Evolutionary conservation across 2,888 invertebrate genomes (phyloP), one percentile per base, ranked within the genome.

Genomic region (Scelioninae gen. 1): DNA sequence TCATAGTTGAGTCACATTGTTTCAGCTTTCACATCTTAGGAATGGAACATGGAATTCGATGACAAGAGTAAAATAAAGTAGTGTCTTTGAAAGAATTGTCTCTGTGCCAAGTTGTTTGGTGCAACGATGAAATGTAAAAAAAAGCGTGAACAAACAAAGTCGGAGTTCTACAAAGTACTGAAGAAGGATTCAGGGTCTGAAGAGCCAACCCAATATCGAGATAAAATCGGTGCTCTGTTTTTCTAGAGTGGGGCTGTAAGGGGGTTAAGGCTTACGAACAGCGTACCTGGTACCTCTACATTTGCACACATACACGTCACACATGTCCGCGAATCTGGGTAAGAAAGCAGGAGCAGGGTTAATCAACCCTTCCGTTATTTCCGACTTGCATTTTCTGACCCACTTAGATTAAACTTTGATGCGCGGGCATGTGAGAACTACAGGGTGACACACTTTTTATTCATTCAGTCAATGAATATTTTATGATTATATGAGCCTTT

Each of bases 201-300:
- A 60, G 72, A 76, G 74, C 71, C 79, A 55, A 56, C 62, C 31
- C 68, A 65, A 63, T 72, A 58, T 66, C 47, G 75, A 82, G 82
- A 82, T 82, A 69, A 82, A 76, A 82, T 76, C 83, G 77, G 40
- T 63, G 40, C 56, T 66, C 56, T 66, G 69, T 56, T 71, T 76
- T 69, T 62, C 58, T 49, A 13, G 79, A 74, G 76, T 68, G 69
- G 58, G 71, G 86, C 40, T 51, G 76, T 65, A 63, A 77, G 69
- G 77, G 79, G 83, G 81, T 82, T 85, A 76, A 84, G 83, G 85
- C 86, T 84, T 85, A 87, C 85, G 85, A 88, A 80, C 79, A 86
- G 87, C 91, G 91, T 91, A 90, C 91, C 91, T 90, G 91, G 91
- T 85, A 90, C 89, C 89, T 87, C 81, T 72, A 80, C 74, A 82